Base-by-base conservation (phyloP, 2,797 vertebrate species). In the Lacerta viridis region DNA sequence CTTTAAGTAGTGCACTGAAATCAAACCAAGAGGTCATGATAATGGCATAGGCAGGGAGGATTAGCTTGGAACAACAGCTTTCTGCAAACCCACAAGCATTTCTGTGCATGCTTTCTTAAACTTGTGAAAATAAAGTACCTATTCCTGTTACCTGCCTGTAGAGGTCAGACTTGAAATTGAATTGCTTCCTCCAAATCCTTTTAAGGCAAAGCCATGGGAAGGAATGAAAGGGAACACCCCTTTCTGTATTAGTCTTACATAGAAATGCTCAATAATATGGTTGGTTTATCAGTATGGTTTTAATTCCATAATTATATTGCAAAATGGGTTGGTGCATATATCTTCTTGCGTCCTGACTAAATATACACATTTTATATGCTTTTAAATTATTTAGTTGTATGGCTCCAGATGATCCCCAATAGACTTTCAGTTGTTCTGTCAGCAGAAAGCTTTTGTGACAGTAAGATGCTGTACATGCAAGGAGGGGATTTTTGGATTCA, bases 131-230 rank as follows among this genome's bases (percentile, higher is more conserved):
- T 41, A 89, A 79, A 72, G 84, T 41, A 91, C 92, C 87, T 88
- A 93, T 90, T 98, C 93, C 91, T 84, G 8, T 87, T 90, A 89
- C 41, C 81, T 76, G 92, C 98, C 98, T 98, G 97, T 95, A 94
- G 98, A 96, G 98, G 98, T 98, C 98, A 96, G 97, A 93, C 97
- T 98, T 97, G 96, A 97, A 96, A 91, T 94, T 95, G 92, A 81
- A 88, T 91, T 36, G 72, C 15, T 83, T 69, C 88, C 87, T 83
- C 88, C 92, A 93, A 87, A 91, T 41, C 46, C 2, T 41, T 55
- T 64, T 64, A 74, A 75, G 41, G 11, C 46, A 87, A 87, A 39
- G 9, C 17, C 23, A 15, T 81, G 18, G 23, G 69, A 91, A 80
- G 15, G 81, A 89, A 78, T 29, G 59, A 43, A 68, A 87, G 71